A percentile compares a stretch with the other conserved stretches of the same genome.
phyloP scores from a whole-genome alignment of 2,888 invertebrate genomes.

The Phanerotoma sp. region DNA sequence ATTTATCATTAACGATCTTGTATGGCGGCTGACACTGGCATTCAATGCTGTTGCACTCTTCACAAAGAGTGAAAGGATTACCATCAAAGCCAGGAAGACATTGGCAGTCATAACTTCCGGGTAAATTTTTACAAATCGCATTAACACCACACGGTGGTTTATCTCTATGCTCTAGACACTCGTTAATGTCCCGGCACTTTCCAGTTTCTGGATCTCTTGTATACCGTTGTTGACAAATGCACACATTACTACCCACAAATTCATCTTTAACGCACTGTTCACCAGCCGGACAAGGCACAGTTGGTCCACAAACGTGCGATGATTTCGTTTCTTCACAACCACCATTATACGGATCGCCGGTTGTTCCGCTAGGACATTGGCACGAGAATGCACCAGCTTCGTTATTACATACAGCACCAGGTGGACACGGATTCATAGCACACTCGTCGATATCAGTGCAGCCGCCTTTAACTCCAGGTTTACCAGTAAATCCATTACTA shows the following conservation, averaged over 20 bases:
- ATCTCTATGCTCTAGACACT: slow-evolving; percentile 74
- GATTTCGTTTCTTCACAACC: slow-evolving; percentile 71
- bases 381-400: slow-evolving; percentile 83
- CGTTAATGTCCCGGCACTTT: slow-evolving; percentile 82
- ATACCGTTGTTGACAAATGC: slow-evolving; percentile 87
- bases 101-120: slow-evolving; percentile 91
- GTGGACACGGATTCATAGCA: slow-evolving; percentile 75
- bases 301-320: slow-evolving; percentile 71
- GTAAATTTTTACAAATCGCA: slow-evolving; percentile 88
- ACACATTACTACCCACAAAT: slow-evolving; percentile 74
- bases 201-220: slow-evolving; percentile 73
- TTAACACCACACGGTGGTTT: slow-evolving; percentile 84
- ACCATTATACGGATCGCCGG: slow-evolving; percentile 77
- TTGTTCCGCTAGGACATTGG: slow-evolving; percentile 81
- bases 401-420: slow-evolving; percentile 86
- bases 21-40: slow-evolving; percentile 89
- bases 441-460: slow-evolving; percentile 92
- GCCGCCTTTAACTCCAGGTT: slow-evolving; percentile 65
- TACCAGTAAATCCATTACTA: slow-evolving; percentile 76
- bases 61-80: slow-evolving; percentile 85
- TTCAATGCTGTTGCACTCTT: slow-evolving; percentile 78
- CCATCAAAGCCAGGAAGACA: slow-evolving; percentile 87
- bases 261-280: slow-evolving; percentile 84
- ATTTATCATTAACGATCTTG: slow-evolving; percentile 79
- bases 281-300: slow-evolving; percentile 77